Evolutionary conservation across 2,888 invertebrate species (phyloP).

Genomic region (Brachyptera putata): DNA sequence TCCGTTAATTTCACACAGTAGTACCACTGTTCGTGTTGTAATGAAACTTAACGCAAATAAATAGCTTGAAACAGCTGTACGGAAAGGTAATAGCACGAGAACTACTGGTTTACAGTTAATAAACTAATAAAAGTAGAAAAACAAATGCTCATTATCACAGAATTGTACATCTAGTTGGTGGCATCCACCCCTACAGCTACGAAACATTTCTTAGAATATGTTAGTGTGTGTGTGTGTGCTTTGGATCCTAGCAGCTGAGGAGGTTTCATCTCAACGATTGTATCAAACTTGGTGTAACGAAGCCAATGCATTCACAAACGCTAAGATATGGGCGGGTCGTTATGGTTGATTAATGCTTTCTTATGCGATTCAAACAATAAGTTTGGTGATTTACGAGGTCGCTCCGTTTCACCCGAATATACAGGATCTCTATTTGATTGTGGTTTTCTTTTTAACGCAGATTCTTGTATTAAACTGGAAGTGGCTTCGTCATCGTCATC

Average conservation of each 20-base stretch:
- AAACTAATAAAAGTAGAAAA: conserved; percentile 3
- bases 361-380: conserved; percentile 9
- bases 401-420: not conserved
- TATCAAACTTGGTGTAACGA: conserved; percentile 10
- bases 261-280: not conserved
- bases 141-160: conserved; percentile 33
- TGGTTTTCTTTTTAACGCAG: conserved; percentile 7
- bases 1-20: too few relatives aligned
- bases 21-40: too few relatives aligned
- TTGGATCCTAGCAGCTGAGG: conserved; percentile 7
- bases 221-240: conserved; percentile 16
- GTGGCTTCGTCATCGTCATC: not conserved
- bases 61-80: not conserved
- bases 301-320: not conserved
- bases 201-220: conserved; percentile 25
- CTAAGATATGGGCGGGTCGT: conserved; percentile 9
- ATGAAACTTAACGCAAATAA: too few relatives aligned
- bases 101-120: too few relatives aligned
- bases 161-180: conserved; percentile 28
- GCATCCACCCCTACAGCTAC: conserved; percentile 23
- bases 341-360: conserved; percentile 11
- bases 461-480: conserved; percentile 11
- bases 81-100: too few relatives aligned
- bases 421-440: not conserved
- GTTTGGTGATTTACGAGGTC: conserved; percentile 3